Evolutionary conservation across 30 jellyfish, hydroid and myxozoan genomes (phyloP).

Genomic region (Cassiopea xamachana): DNA sequence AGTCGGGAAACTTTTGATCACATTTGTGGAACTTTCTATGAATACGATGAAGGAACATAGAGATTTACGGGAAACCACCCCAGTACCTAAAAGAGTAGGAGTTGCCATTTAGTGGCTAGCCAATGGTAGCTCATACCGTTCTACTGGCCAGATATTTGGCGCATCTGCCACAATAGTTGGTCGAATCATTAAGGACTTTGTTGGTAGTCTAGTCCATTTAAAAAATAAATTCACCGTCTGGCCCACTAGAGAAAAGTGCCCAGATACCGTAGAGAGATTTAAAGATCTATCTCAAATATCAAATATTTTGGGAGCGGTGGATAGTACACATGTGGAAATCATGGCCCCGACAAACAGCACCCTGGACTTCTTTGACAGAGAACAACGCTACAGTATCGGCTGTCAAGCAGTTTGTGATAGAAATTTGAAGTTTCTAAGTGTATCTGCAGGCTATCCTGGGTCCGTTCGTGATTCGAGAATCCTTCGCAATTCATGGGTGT

Average conservation of each 20-base stretch:
- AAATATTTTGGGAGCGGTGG: constrained; percentile 41
- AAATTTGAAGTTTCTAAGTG: constrained; percentile 17
- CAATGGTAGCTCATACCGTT: constrained; percentile 16
- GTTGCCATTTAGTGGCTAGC: constrained; percentile 24
- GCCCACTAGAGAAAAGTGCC: constrained; percentile 3
- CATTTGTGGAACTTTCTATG: constrained; percentile 11
- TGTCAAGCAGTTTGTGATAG: constrained; percentile 52
- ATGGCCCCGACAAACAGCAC: constrained; percentile 23
- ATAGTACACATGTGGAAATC: constrained; percentile 10
- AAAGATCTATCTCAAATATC: constrained; percentile 16
- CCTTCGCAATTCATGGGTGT: constrained; percentile 30
- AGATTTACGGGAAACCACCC: constrained; percentile 2
- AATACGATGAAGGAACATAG: neutral
- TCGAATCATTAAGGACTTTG: constrained; percentile 25
- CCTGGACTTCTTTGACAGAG: constrained; percentile 26
- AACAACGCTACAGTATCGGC: constrained; percentile 29
- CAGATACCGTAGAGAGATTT: neutral
- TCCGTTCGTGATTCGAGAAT: constrained; percentile 19
- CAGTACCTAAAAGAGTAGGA: constrained; percentile 18
- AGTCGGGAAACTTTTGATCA: constrained; percentile 47
- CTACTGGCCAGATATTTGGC: constrained; percentile 14
- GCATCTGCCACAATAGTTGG: constrained; percentile 20
- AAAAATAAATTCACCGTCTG: neutral
- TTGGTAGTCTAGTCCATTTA: constrained; percentile 7
- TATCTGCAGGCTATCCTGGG: constrained; percentile 36